Percentiles rank a stretch among this genome's conserved stretches.
phyloP scores from a whole-genome alignment of 2,797 vertebrate species.

The Leuciscus waleckii region DNA sequence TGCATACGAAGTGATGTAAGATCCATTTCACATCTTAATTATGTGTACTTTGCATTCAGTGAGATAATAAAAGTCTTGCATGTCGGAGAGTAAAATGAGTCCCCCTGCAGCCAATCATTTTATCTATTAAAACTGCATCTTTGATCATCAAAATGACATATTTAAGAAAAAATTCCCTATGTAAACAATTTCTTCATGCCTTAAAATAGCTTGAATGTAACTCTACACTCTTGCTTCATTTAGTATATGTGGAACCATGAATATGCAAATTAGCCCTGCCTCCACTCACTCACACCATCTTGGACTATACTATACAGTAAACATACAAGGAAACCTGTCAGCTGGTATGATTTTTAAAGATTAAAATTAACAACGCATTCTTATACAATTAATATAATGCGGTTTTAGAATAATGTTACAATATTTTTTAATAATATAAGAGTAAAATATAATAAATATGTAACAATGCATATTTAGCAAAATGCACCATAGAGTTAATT shows the following conservation, averaged over 20 bases:
- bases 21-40: neutral
- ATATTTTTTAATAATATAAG: too few relatives aligned
- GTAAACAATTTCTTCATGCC: neutral
- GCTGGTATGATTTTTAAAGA: too few relatives aligned
- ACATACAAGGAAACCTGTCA: too few relatives aligned
- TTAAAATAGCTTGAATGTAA: neutral
- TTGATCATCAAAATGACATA: neutral
- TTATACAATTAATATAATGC: too few relatives aligned
- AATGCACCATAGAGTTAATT: too few relatives aligned
- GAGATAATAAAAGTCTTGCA: neutral
- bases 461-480: too few relatives aligned
- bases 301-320: neutral
- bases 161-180: neutral
- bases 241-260: neutral
- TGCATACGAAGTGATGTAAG: slow-evolving; percentile 7
- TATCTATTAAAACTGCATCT: neutral
- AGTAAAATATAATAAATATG: too few relatives aligned
- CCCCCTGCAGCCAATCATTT: neutral
- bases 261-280: neutral
- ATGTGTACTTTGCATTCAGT: neutral
- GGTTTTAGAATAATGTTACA: too few relatives aligned
- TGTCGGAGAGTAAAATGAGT: neutral
- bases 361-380: too few relatives aligned
- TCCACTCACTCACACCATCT: neutral
- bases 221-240: neutral